A percentile compares a stretch with the other conserved stretches of the same genome.
These are phyloP conservation scores for Echinometra lucunter DNA, from an alignment of 53 echinoderm and acorn worm genomes.

Conservation along the genomic window DNA sequence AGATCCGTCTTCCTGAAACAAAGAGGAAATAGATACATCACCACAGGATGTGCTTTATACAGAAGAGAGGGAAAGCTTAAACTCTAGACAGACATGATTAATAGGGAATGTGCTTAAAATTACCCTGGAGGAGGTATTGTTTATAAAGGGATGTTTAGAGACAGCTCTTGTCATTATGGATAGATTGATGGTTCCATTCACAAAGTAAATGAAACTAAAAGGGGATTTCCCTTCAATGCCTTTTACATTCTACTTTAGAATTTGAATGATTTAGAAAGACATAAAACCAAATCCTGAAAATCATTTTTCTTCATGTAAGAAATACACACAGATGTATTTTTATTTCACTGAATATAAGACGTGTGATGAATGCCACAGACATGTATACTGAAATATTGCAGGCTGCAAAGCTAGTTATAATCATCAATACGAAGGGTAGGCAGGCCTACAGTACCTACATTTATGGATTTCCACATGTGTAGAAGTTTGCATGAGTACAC, in stretches of 20 bases:
- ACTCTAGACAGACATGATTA: slow-evolving; percentile 23
- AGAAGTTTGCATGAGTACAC: not conserved
- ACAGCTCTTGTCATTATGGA: not conserved
- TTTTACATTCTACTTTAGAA: not conserved
- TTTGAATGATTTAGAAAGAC: not conserved
- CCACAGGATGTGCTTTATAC: slow-evolving; percentile 15
- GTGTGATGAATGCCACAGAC: not conserved
- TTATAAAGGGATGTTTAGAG: not conserved
- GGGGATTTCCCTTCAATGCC: not conserved
- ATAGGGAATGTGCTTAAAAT: not conserved
- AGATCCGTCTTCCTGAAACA: slow-evolving; percentile 5
- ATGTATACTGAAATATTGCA: not conserved
- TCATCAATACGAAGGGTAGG: not conserved
- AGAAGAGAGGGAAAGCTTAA: not conserved
- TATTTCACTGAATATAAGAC: not conserved
- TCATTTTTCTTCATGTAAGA: not conserved
- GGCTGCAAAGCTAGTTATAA: not conserved
- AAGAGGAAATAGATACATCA: slow-evolving; percentile 16
- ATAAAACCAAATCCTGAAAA: not conserved
- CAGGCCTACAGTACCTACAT: not conserved
- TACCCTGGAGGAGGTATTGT: not conserved
- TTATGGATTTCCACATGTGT: not conserved
- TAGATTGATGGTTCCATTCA: not conserved
- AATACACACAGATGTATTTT: not conserved
- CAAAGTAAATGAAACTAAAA: not conserved